These are phyloP conservation scores for Patagioenas fasciata DNA, from an alignment of 2,113 vertebrate species.

Conservation along the genomic window DNA sequence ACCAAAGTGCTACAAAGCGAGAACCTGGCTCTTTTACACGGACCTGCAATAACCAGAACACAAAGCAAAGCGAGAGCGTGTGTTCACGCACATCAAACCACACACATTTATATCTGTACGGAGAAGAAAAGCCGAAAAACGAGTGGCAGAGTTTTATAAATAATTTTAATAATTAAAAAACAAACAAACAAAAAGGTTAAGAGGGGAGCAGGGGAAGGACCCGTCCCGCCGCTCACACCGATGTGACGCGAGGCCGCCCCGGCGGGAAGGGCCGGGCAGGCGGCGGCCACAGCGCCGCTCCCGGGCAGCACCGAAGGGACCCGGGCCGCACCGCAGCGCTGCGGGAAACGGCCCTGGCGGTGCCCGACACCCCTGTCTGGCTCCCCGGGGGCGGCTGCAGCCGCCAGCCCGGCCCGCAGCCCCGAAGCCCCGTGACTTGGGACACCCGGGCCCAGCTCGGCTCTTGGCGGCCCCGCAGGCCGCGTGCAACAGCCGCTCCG, in stretches of 20 bases:
- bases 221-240: background rate
- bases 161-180: conserved; percentile 24
- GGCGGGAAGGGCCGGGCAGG: background rate
- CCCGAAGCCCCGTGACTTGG: background rate
- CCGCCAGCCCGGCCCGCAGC: background rate
- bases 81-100: background rate
- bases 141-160: background rate
- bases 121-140: background rate
- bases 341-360: background rate
- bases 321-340: background rate
- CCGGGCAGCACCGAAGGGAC: background rate
- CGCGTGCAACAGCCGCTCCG: background rate
- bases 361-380: no score
- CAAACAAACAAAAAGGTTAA: no score
- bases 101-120: rapidly evolving
- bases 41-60: background rate
- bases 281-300: background rate
- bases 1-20: background rate
- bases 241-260: background rate
- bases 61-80: background rate
- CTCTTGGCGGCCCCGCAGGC: background rate
- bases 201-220: background rate
- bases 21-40: background rate
- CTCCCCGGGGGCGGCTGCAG: background rate
- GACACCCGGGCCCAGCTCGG: background rate